Evolutionary conservation across 2,797 vertebrate genomes (phyloP).

Genomic region (Danio aesculapii): DNA sequence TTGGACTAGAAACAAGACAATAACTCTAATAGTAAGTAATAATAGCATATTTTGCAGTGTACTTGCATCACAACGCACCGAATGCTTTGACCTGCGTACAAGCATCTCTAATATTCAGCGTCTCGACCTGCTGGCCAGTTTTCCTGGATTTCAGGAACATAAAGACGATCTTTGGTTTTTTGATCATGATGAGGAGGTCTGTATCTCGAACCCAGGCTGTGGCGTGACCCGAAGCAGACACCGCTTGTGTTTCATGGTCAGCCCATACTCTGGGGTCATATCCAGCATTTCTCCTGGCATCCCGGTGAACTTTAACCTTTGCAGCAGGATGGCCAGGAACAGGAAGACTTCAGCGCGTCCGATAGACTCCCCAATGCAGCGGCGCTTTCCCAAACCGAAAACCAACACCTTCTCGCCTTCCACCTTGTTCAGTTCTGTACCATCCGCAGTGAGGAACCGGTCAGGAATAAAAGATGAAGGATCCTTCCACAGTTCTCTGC

Average conservation of each 20-base stretch:
- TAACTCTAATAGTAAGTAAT: no score
- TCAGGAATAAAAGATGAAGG: conserved; percentile 85
- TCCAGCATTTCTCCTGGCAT: conserved; percentile 78
- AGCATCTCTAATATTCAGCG: conserved; percentile 30
- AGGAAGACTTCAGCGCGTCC: conserved; percentile 89
- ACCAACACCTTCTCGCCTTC: conserved; percentile 84
- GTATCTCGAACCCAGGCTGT: conserved; percentile 58
- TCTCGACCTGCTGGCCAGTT: no score
- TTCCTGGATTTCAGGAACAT: neutral
- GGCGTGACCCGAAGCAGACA: conserved; percentile 78
- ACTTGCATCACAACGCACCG: neutral
- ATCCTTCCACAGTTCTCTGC: conserved; percentile 88
- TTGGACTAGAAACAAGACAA: no score
- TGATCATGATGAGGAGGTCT: rapidly evolving
- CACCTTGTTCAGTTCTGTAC: conserved; percentile 74
- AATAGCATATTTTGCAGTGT: no score
- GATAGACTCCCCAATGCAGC: conserved; percentile 89
- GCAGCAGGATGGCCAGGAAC: conserved; percentile 88
- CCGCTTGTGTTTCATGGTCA: conserved; percentile 89
- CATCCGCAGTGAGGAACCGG: conserved; percentile 82
- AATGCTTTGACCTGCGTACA: neutral
- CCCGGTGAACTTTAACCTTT: conserved; percentile 82
- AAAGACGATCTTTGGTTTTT: neutral
- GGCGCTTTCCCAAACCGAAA: conserved; percentile 90
- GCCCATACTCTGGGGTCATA: conserved; percentile 87